Evolutionary conservation across 2,113 vertebrate species (phyloP), one percentile per base, ranked within the genome.

Genomic region (Oreochromis tanganicae): DNA sequence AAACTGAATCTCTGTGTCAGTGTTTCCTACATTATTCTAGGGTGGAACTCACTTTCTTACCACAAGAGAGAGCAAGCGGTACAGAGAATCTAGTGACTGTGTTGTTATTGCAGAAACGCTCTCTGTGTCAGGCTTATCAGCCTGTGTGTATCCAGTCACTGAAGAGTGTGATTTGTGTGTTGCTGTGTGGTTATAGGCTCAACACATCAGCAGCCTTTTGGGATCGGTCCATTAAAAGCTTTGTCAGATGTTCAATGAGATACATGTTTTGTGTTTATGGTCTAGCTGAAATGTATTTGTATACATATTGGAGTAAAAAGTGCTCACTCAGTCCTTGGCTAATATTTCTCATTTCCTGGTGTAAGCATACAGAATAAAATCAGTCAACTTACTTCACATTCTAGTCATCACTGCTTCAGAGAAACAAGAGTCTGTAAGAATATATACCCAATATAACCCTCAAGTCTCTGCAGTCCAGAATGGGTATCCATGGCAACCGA

Each of bases 401-500:
- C 63, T 32, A 11, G 48, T 9, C 21, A 57, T 9, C 48, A n/a
- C 54, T 54, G 63, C 41, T 3, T 80, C 57, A 21, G 48, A n/a
- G 24, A 50, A 73, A 24, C 12, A 57, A 43, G 34, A 24, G 32
- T 71, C 55, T 34, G 8, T 9, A 48, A 55, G 29, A 75, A 6
- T 27, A 27, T 61, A 56, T 46, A 9, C 19, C 41, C 54, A 56
- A 13, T 54, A 34, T 85, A 46, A 84, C 48, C 48, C 41, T 48
- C 36, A 0, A 41, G 16, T 83, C 82, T 41, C 14, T 59, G 61
- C 57, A 43, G 75, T 80, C 78, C 68, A 38, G 81, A 85, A 75
- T 24, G n/a, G 34, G 88, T 94, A 61, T 86, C 90, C 89, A 91
- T 91, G 80, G 90, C 84, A 94, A 93, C 93, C 14, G 68, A 55